Evolutionary conservation across 2,888 invertebrate genomes (phyloP), one percentile per base, ranked within the genome.

Genomic region (Cerceris ruficornis): DNA sequence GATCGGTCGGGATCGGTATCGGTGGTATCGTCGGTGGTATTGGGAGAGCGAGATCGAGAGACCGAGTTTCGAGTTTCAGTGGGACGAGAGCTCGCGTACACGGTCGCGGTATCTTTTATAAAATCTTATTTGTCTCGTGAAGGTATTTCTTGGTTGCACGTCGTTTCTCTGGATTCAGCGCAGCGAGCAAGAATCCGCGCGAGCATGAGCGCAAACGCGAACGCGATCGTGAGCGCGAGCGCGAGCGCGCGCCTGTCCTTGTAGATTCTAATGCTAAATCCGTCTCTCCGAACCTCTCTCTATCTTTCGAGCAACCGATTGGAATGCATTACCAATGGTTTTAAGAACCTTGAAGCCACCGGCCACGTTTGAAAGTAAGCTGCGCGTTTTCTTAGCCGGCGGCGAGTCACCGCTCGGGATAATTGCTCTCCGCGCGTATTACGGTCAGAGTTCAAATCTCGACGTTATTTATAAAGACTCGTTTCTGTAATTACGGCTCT

Each of bases 221-320:
- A 73, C 66, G 75, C 68, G 54, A 28, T 73, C 2, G 66, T 11
- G 80, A 71, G 68, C 61, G 67, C 72, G 80, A 73, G 80, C 82
- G 72, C 77, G 81, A 65, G 75, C 66, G 75, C 68, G 54, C 60
- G 81, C 62, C 61, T 84, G 85, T 85, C 85, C 85, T 85, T 85
- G 85, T 85, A 85, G 77, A 85, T 85, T 85, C 85, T 85, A 85
- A 85, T 85, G 85, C 85, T 85, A 85, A 85, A 85, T 85, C 85
- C 84, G 85, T 85, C 85, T 85, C 85, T 82, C 82, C 60, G 85
- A 82, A 81, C 85, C 85, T 85, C 85, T 85, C 84, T 85, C 85
- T 82, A 85, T 85, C 85, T 85, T 85, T 85, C 85, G 85, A 70
- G 84, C 85, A 73, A 82, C 79, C 84, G 85, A 85, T 85, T 85